Conservation (phyloP, 2,113 vertebrate genomes). For the Poeciliopsis prolifica region DNA sequence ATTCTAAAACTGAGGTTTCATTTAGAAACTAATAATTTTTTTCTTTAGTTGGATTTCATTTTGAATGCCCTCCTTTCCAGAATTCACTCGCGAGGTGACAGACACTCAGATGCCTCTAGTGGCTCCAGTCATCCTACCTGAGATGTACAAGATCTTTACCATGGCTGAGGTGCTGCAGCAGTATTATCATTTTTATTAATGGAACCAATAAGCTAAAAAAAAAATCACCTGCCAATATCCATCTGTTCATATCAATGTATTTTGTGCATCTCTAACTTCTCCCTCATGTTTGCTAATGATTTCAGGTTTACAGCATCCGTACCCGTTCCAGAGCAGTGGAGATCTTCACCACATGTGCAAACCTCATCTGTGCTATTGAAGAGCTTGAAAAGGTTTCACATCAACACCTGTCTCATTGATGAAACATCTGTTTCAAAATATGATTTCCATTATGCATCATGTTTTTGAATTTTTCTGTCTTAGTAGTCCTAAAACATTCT, state of each 20-base stretch:
- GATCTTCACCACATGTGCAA: conserved; percentile 98
- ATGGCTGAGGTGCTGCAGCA: conserved; percentile 90
- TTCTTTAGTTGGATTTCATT: neutral
- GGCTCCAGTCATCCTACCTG: conserved; percentile 96
- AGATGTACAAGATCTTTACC: conserved; percentile 99
- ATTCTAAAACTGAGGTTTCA: neutral
- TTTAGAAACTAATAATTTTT: too few species aligned
- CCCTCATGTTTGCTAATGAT: neutral
- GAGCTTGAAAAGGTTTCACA: conserved; percentile 89
- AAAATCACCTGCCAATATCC: too few species aligned
- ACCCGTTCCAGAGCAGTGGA: conserved; percentile 95
- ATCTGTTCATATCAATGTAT: too few species aligned
- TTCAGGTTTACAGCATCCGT: conserved; percentile 94
- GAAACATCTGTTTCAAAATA: neutral
- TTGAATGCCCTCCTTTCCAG: conserved; percentile 65
- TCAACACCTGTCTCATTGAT: neutral
- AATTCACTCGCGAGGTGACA: conserved; percentile 97
- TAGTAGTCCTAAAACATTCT: neutral
- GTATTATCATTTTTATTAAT: too few species aligned
- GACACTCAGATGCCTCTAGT: conserved; percentile 98
- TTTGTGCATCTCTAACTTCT: neutral
- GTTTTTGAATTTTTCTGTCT: neutral
- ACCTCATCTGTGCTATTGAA: conserved; percentile 98
- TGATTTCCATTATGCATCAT: too few species aligned
- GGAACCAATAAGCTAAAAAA: too few species aligned